phyloP scores from a whole-genome alignment of 2,797 vertebrate species.

The Gouania willdenowi region DNA sequence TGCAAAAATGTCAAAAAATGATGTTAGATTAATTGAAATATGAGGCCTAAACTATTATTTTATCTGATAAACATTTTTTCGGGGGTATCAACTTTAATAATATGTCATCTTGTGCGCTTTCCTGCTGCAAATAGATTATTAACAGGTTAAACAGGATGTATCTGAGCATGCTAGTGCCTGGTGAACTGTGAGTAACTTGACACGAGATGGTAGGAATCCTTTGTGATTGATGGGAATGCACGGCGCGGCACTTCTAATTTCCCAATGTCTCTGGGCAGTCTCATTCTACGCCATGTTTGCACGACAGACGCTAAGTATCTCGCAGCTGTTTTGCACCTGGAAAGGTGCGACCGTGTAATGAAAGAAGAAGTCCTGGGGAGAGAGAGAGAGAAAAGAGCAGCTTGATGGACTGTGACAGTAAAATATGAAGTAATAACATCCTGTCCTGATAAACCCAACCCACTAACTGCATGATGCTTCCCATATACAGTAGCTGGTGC shows the following conservation, averaged over 20 bases:
- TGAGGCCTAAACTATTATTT: no score
- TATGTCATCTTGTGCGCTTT: no score
- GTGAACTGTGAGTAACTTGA: not conserved
- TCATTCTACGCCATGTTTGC: constrained; percentile 24
- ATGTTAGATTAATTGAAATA: no score
- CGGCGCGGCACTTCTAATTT: constrained; percentile 3
- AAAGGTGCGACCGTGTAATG: constrained; percentile 39
- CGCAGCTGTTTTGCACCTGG: constrained; percentile 36
- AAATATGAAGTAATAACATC: constrained; percentile 53
- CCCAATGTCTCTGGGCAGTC: not conserved
- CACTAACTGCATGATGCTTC: constrained; percentile 33
- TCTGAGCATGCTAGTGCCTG: not conserved
- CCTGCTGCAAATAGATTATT: no score
- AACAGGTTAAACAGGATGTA: no score
- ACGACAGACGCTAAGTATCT: constrained; percentile 15
- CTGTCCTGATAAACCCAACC: constrained; percentile 40
- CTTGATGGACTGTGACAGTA: constrained; percentile 55
- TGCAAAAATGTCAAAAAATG: no score
- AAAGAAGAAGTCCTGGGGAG: constrained; percentile 28
- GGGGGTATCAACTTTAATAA: no score
- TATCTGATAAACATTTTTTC: no score
- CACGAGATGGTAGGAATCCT: not conserved
- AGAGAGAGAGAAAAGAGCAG: constrained; percentile 15
- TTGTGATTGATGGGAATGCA: constrained; percentile 3
- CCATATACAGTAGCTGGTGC: constrained; percentile 17